Evolutionary conservation across 2,888 invertebrate species (phyloP).

Genomic region (Andrena marginata): DNA sequence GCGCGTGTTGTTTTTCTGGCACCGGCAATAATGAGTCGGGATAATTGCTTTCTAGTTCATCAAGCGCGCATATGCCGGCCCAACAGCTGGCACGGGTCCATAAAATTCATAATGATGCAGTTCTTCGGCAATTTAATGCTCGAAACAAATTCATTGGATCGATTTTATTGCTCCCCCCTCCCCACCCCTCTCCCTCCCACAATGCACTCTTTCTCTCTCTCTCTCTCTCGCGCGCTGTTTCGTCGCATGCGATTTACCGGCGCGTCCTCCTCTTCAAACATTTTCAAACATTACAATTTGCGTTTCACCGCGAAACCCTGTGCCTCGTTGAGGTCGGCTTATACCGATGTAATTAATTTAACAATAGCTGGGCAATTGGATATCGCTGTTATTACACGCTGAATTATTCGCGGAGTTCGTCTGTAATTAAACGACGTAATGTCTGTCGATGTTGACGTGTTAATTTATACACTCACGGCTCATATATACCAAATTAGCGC

Average conservation of each 20-base stretch:
- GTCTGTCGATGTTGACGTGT: constrained; percentile 11
- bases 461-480: constrained; percentile 24
- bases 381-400: constrained; percentile 36
- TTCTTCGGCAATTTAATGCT: constrained; percentile 32
- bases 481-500: constrained; percentile 9
- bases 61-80: constrained; percentile 25
- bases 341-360: constrained; percentile 44
- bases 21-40: constrained; percentile 32
- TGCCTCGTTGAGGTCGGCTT: constrained; percentile 11
- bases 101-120: constrained; percentile 55
- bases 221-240: neutral
- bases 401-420: constrained; percentile 15
- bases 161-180: constrained; percentile 22
- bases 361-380: constrained; percentile 45
- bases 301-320: constrained; percentile 32
- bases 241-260: constrained; percentile 12
- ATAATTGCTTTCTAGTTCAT: constrained; percentile 52
- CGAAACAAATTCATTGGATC: constrained; percentile 41
- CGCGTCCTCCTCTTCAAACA: constrained; percentile 25
- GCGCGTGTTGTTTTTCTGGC: neutral
- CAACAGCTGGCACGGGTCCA: constrained; percentile 30
- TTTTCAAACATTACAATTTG: constrained; percentile 41
- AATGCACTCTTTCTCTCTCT: too few relatives aligned
- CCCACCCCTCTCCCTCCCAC: neutral
- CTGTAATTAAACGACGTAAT: neutral